Evolutionary conservation across 2,888 invertebrate genomes (phyloP).

Genomic region (Junonia oenone): DNA sequence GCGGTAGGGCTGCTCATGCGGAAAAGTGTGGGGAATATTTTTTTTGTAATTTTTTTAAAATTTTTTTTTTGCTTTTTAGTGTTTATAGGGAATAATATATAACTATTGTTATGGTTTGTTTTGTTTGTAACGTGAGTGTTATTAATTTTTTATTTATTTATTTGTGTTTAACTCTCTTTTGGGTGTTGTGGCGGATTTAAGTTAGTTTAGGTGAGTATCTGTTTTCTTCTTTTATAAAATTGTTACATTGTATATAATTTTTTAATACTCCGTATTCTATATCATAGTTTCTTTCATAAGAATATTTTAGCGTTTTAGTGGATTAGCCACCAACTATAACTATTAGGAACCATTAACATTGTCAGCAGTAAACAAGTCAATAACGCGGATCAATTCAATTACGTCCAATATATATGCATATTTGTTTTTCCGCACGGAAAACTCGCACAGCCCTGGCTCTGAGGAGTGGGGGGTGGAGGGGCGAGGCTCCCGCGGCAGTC

Average conservation of each 20-base stretch:
- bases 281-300: too few relatives aligned
- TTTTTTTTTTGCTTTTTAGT: background rate
- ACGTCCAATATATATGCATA: constrained; percentile 11
- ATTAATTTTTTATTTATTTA: background rate
- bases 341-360: background rate
- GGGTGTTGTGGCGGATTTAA: too few relatives aligned
- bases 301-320: too few relatives aligned
- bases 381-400: constrained; percentile 7
- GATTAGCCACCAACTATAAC: background rate
- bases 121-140: background rate
- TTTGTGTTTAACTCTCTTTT: too few relatives aligned
- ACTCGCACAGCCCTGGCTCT: constrained; percentile 52
- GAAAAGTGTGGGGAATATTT: constrained; percentile 36
- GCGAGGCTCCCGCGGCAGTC: constrained; percentile 52
- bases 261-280: too few relatives aligned
- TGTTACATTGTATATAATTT: too few relatives aligned
- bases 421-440: constrained; percentile 41
- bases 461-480: constrained; percentile 42
- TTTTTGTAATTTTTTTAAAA: background rate
- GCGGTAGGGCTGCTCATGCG: constrained; percentile 56
- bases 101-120: background rate
- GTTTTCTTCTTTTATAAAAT: too few relatives aligned
- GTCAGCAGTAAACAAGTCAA: background rate
- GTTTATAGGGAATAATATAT: background rate
- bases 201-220: too few relatives aligned